A percentile compares a stretch with the other conserved stretches of the same genome.
Conservation (phyloP, 2,888 invertebrate species). For the Idaea aversata region DNA sequence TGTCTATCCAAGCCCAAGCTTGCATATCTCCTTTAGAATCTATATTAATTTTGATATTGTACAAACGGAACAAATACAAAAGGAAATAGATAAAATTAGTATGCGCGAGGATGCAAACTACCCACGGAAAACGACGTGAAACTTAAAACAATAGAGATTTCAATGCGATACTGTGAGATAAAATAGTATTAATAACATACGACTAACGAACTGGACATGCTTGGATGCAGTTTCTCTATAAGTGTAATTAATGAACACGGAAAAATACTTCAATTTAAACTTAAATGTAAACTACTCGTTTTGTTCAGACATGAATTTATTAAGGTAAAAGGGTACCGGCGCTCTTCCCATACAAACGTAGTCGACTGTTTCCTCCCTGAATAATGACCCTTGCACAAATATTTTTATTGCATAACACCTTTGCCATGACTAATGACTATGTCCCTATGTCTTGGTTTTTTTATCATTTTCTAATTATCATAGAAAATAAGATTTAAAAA, state of each 20-base stretch:
- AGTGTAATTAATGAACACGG: neutral
- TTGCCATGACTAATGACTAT: too few relatives aligned
- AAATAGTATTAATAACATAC: slow-evolving; percentile 19
- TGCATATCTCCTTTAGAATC: too few relatives aligned
- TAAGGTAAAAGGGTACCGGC: too few relatives aligned
- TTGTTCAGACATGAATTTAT: neutral
- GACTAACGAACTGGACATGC: slow-evolving; percentile 21
- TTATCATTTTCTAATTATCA: too few relatives aligned
- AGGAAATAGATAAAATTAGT: slow-evolving; percentile 42
- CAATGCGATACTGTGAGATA: slow-evolving; percentile 20
- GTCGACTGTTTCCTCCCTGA: too few relatives aligned
- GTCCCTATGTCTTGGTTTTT: too few relatives aligned
- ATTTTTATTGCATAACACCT: too few relatives aligned
- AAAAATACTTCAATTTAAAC: neutral
- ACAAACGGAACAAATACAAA: slow-evolving; percentile 24
- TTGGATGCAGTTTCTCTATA: neutral
- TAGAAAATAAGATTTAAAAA: too few relatives aligned
- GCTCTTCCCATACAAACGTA: too few relatives aligned
- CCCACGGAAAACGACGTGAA: slow-evolving; percentile 40
- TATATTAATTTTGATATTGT: neutral
- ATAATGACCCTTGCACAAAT: too few relatives aligned
- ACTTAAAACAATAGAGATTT: slow-evolving; percentile 37
- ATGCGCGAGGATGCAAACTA: slow-evolving; percentile 38
- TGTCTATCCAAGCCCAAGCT: too few relatives aligned
- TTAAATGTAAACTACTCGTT: neutral